Conservation (phyloP, 2,797 vertebrate species). For the Microchirus variegatus region DNA sequence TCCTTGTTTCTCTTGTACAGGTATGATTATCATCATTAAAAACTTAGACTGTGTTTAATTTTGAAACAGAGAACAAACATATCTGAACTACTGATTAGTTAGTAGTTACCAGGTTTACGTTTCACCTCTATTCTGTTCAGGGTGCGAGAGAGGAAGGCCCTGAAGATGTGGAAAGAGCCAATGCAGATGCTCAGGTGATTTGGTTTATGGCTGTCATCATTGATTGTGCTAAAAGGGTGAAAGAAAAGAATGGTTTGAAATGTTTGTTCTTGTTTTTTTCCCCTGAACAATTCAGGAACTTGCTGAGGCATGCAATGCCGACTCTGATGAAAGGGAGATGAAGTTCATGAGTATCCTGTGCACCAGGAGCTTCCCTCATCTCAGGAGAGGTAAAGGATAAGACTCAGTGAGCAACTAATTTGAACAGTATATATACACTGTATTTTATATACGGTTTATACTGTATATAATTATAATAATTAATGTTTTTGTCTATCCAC, state of each 20-base stretch:
- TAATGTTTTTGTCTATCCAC: conserved; percentile 12
- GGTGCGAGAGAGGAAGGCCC: conserved; percentile 90
- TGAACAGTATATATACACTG: too few relatives aligned
- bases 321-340: conserved; percentile 90
- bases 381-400: conserved; percentile 86
- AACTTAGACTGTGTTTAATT: conserved; percentile 32
- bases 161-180: conserved; percentile 82
- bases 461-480: background rate
- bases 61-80: conserved; percentile 12
- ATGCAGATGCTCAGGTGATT: conserved; percentile 90
- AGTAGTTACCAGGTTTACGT: too few relatives aligned
- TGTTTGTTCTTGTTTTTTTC: conserved; percentile 14
- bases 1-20: conserved; percentile 92
- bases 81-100: background rate
- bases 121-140: conserved; percentile 65
- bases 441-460: too few relatives aligned
- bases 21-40: conserved; percentile 72
- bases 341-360: conserved; percentile 95
- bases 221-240: background rate
- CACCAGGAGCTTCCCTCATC: conserved; percentile 93
- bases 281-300: conserved; percentile 83
- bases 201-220: background rate
- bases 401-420: background rate
- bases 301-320: conserved; percentile 86
- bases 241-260: conserved; percentile 1